Percentiles rank a stretch among this genome's conserved stretches.
phyloP scores from a whole-genome alignment of 2,888 invertebrate genomes.

The Diaphora mendica region DNA sequence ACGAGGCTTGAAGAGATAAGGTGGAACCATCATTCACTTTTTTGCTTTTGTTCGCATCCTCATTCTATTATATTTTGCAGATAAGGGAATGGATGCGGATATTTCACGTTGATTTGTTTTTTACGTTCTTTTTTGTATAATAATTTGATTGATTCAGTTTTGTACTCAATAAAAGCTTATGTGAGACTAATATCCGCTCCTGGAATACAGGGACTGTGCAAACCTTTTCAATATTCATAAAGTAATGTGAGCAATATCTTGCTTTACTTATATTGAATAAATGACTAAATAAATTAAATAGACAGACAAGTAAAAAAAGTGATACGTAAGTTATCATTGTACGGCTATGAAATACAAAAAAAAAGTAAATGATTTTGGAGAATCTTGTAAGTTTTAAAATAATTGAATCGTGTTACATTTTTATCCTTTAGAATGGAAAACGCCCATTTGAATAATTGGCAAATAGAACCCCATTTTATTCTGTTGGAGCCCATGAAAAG shows the following conservation, averaged over 20 bases:
- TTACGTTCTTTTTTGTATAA: slow-evolving; percentile 24
- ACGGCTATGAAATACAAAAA: too few relatives aligned
- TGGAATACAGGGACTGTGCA: background rate
- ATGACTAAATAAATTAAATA: background rate
- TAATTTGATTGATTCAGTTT: slow-evolving; percentile 30
- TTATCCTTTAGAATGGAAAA: slow-evolving; percentile 66
- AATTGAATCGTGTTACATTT: slow-evolving; percentile 67
- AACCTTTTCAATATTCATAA: background rate
- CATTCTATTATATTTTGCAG: slow-evolving; percentile 45
- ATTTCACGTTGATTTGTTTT: slow-evolving; percentile 42
- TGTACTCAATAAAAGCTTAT: slow-evolving; percentile 4
- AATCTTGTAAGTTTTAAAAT: too few relatives aligned
- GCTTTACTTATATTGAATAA: background rate
- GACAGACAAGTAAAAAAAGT: background rate
- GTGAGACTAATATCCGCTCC: slow-evolving; percentile 1
- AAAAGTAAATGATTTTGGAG: too few relatives aligned
- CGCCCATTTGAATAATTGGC: slow-evolving; percentile 69
- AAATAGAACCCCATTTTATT: slow-evolving; percentile 64
- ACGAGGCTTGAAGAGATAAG: slow-evolving; percentile 73
- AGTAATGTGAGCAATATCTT: background rate
- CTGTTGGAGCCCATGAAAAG: slow-evolving; percentile 50
- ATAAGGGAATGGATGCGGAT: slow-evolving; percentile 42
- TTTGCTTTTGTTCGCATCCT: slow-evolving; percentile 48
- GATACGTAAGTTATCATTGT: background rate
- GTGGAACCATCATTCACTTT: slow-evolving; percentile 68